These are phyloP conservation scores for Tuta absoluta DNA, from an alignment of 2,888 invertebrate species.

Conservation along the genomic window DNA sequence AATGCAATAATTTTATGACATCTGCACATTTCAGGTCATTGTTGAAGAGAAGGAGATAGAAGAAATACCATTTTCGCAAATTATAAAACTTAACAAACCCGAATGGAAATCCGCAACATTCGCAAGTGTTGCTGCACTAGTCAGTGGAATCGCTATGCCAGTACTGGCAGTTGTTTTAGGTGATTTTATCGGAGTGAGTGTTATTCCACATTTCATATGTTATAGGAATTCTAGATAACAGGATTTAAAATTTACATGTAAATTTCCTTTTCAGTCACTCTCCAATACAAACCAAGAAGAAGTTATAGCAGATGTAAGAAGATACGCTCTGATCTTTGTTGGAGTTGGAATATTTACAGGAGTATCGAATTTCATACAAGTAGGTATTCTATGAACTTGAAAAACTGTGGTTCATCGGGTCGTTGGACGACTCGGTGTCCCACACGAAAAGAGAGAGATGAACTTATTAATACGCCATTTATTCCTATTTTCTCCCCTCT, in stretches of 20 bases:
- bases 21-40: not conserved
- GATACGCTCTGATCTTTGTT: conserved; percentile 84
- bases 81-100: conserved; percentile 82
- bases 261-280: conserved; percentile 51
- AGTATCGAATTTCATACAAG: conserved; percentile 80
- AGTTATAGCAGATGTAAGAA: conserved; percentile 81
- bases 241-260: not conserved
- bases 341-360: conserved; percentile 85
- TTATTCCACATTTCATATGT: not conserved
- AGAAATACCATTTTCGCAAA: conserved; percentile 70
- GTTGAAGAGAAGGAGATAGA: conserved; percentile 41
- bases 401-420: too few relatives aligned
- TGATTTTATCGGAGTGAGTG: conserved; percentile 84
- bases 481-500: too few relatives aligned
- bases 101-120: conserved; percentile 85
- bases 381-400: too few relatives aligned
- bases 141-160: conserved; percentile 88
- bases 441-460: too few relatives aligned
- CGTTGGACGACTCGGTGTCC: too few relatives aligned
- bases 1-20: not conserved
- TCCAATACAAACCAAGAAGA: conserved; percentile 78
- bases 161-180: conserved; percentile 87
- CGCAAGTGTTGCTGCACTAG: conserved; percentile 82
- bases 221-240: not conserved
- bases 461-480: too few relatives aligned